Base-by-base conservation (phyloP, 2,888 invertebrate genomes). In the Perizoma flavofasciatum region DNA sequence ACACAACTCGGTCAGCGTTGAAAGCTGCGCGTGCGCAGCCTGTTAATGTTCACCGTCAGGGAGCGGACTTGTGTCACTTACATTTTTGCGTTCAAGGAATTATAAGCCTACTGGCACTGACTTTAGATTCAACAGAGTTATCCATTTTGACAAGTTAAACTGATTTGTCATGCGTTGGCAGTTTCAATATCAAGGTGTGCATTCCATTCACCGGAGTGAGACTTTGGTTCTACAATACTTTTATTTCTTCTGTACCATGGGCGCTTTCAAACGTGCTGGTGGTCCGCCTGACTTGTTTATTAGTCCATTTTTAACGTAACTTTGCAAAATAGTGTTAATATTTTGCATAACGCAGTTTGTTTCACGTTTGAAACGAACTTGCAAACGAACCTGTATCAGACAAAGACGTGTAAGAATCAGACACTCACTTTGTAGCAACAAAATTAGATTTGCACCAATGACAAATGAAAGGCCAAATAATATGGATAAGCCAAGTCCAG, bases 11-110 rank as follows among this genome's bases (percentile, higher is more conserved):
- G 73, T 70, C 72, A 73, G 63, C 66, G 69, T 64, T 68, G 70
- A 78, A 79, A 78, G 79, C 75, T 57, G 66, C 69, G 73, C 75
- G 77, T 76, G 77, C 65, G 65, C 56, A 34, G 67, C 70, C 61
- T 75, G 62, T 64, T 74, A 73, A 74, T 69, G 63, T n/a, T 34
- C 9, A 8, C 41, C 37, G 41, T 33, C 40, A 47, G 34, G 33
- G 47, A 7, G 9, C 35, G 5, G 41, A 37, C 32, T 11, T 52
- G 22, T 35, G 7, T 47, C 40, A 51, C 51, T 51, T 32, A 8
- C 7, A 6, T 2, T 7, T 10, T 22, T 6, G 11, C 4, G 10
- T 11, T 43, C 34, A 44, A 7, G 33, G 41, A 22, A 55, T 40
- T 11, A 22, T 49, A n/a, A 40, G 8, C 46, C 44, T 46, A 39